Evolutionary conservation across 2,797 vertebrate species (phyloP).

Genomic region (Periophthalmus magnuspinnatus): DNA sequence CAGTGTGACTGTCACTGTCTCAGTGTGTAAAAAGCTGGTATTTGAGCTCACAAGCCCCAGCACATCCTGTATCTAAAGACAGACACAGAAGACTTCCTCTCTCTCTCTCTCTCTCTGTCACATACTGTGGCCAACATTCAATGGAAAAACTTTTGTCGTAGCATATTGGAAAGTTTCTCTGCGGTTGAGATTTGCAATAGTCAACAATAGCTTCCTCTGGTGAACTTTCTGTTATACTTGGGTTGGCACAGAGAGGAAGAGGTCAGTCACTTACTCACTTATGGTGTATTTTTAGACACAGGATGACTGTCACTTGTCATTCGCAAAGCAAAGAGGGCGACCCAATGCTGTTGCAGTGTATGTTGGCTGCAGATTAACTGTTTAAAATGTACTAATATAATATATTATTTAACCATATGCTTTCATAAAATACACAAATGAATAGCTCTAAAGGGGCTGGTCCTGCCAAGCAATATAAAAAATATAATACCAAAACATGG

Average conservation of each 20-base stretch:
- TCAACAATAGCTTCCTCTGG: constrained; percentile 68
- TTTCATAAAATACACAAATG: not conserved
- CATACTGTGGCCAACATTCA: constrained; percentile 67
- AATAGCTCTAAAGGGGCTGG: not conserved
- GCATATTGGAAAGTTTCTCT: constrained; percentile 80
- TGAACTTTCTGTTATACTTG: constrained; percentile 42
- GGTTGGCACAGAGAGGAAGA: constrained; percentile 47
- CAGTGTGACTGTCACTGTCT: constrained; percentile 63
- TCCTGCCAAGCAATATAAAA: not conserved
- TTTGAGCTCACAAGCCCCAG: constrained; percentile 68
- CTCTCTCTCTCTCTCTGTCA: constrained; percentile 62
- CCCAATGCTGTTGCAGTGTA: constrained; percentile 52
- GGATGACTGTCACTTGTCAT: constrained; percentile 65
- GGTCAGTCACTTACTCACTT: constrained; percentile 58
- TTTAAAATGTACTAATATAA: constrained; percentile 21
- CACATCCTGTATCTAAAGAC: constrained; percentile 81
- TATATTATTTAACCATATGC: too few species aligned
- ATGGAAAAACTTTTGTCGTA: constrained; percentile 77
- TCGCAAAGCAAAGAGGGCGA: constrained; percentile 57
- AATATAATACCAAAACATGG: not conserved
- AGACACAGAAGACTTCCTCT: constrained; percentile 66
- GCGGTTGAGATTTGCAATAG: constrained; percentile 65
- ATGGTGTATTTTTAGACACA: constrained; percentile 76
- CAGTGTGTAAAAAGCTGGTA: constrained; percentile 62
- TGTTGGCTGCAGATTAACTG: constrained; percentile 58